Base-by-base conservation (phyloP, 2,888 invertebrate genomes). In the Temnothorax unifasciatus region DNA sequence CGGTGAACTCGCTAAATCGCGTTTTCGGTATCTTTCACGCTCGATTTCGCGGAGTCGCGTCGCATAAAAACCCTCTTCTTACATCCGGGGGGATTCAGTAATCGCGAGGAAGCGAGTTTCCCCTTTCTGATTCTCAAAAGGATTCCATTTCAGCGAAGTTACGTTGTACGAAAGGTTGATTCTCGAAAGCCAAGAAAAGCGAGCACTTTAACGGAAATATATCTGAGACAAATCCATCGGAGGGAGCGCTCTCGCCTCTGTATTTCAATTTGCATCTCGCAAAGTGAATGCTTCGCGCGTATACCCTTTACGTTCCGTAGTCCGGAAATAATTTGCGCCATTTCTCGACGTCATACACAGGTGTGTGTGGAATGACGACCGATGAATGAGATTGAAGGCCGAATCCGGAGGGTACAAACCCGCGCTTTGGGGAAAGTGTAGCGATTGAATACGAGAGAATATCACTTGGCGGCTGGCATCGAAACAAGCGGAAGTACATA, bases 1-100 rank as follows among this genome's bases (percentile, higher is more conserved):
- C 63, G 54, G 13, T 63, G 63, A 83, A 87, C 74, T 77, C 63
- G 59, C 59, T 15, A 83, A 84, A 83, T 64, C 73, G 66, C 71
- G 71, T 82, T 75, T 77, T 63, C 86, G 9, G 6, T n/a, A 15
- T 47, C 52, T 69, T 79, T 85, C 71, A 57, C 64, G 74, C 63
- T 21, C 41, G 44, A 63, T 47, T 63, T 25, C n/a, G 52, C 50
- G 63, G 38, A 69, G 38, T 59, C 59, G 57, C 34, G 54, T 18
- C 64, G 59, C 4, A 9, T 59, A 64, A 76, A 82, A 59, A 74
- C 64, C 76, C 59, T 25, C 29, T 75, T 76, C 63, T 50, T 86
- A 64, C 25, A 66, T 75, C 79, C 57, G 41, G 13, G n/a, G 21
- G 18, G 54, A 25, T 52, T 82, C 63, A 63, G 44, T 86, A 83